phyloP scores from a whole-genome alignment of 2,113 vertebrate species.

The Mobula hypostoma region DNA sequence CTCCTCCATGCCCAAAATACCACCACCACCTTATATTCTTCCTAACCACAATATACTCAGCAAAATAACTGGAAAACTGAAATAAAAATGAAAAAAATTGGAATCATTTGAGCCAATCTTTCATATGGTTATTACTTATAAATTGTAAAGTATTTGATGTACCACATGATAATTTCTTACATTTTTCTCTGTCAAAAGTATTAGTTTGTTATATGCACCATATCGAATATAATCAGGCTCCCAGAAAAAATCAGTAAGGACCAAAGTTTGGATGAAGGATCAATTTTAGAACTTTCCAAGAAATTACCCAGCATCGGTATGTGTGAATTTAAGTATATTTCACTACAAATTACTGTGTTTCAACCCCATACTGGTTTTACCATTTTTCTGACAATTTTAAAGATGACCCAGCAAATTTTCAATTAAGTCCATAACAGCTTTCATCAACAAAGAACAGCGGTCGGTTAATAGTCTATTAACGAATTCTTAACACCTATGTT shows the following conservation, averaged over 20 bases:
- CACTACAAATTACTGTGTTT: not conserved
- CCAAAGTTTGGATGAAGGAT: not conserved
- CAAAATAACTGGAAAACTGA: too few relatives aligned
- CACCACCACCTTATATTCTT: too few relatives aligned
- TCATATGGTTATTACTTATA: too few relatives aligned
- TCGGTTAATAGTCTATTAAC: slow-evolving; percentile 35
- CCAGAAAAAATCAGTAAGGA: not conserved
- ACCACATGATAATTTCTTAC: too few relatives aligned
- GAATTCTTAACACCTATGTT: slow-evolving; percentile 25
- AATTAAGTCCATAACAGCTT: slow-evolving; percentile 32
- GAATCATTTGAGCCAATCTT: too few relatives aligned
- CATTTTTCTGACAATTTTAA: slow-evolving; percentile 29
- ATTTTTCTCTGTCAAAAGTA: too few relatives aligned
- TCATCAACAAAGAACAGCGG: slow-evolving; percentile 34
- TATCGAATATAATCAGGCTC: too few relatives aligned
- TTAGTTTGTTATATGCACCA: too few relatives aligned
- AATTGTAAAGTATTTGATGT: too few relatives aligned
- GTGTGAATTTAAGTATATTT: not conserved
- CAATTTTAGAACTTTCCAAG: not conserved
- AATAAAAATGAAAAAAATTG: too few relatives aligned
- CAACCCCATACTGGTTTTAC: not conserved
- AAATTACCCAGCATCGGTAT: not conserved
- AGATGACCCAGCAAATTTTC: slow-evolving; percentile 18
- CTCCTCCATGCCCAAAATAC: too few relatives aligned
- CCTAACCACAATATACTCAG: too few relatives aligned